Conservation (phyloP, 2,113 vertebrate genomes). For the Ciconia stormi region DNA sequence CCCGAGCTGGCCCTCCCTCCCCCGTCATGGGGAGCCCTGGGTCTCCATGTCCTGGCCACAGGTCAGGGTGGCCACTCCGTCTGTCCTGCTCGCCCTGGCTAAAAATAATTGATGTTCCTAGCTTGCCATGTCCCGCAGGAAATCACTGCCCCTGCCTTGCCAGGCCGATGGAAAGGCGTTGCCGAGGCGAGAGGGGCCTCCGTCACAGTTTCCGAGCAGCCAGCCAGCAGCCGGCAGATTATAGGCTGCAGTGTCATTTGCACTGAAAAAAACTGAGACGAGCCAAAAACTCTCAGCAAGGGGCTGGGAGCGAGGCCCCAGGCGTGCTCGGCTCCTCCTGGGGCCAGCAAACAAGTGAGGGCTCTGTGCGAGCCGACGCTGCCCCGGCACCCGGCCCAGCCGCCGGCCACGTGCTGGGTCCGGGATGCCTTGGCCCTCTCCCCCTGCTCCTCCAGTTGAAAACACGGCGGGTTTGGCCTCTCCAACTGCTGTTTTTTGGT, state of each 20-base stretch:
- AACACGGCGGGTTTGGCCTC: neutral
- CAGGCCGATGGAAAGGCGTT: neutral
- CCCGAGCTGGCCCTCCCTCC: neutral
- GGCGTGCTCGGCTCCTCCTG: neutral
- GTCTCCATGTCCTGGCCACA: accelerated
- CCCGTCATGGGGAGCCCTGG: accelerated
- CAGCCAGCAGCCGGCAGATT: conserved; percentile 54
- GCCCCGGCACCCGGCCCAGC: neutral
- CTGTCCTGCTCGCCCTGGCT: neutral
- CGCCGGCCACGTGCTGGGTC: neutral
- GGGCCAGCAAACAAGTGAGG: neutral
- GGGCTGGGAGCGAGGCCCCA: neutral
- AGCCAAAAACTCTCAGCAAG: conserved; percentile 3
- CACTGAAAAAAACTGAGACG: neutral
- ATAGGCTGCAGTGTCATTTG: conserved; percentile 7
- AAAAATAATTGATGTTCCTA: neutral
- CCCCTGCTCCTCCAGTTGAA: neutral
- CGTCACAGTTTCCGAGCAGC: conserved; percentile 53
- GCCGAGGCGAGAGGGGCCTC: neutral
- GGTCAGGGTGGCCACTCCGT: neutral
- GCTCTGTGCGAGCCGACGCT: neutral
- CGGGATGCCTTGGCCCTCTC: neutral
- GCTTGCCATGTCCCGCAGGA: neutral
- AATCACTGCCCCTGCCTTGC: neutral
- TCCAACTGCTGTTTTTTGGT: accelerated